phyloP scores from a whole-genome alignment of 2,797 vertebrate genomes.

The Lepilemur ruficaudatus region DNA sequence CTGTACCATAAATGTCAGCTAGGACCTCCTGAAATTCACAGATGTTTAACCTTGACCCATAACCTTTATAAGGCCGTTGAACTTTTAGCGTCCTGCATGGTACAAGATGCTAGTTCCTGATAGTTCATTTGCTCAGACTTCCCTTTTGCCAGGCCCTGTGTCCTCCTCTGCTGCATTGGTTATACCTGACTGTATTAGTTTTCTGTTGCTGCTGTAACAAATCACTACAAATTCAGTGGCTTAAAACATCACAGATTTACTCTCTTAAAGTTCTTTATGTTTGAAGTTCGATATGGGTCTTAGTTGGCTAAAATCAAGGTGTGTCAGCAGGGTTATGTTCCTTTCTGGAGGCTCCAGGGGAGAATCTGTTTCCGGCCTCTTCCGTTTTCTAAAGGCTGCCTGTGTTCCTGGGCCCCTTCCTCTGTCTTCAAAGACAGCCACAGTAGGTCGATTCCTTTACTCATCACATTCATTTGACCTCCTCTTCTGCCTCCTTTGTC shows the following conservation, averaged over 20 bases:
- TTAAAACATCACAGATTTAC: background rate
- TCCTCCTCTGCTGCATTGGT: rapidly evolving
- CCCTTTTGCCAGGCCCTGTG: background rate
- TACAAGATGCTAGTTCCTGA: background rate
- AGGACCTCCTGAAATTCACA: background rate
- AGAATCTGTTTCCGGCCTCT: background rate
- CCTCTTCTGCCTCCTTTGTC: background rate
- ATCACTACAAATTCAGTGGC: rapidly evolving
- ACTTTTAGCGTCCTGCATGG: rapidly evolving
- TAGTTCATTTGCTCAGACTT: background rate
- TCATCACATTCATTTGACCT: background rate
- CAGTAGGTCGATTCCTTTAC: background rate
- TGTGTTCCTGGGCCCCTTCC: rapidly evolving
- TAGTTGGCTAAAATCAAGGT: background rate
- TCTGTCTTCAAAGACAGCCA: background rate
- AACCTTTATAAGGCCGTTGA: background rate
- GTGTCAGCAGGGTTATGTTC: background rate
- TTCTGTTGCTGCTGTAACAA: background rate
- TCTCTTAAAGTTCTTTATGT: background rate
- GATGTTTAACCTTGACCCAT: background rate
- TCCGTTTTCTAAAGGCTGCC: background rate
- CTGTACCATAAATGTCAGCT: background rate
- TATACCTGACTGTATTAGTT: background rate
- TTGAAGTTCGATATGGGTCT: background rate
- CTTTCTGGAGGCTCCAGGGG: background rate